A percentile compares a stretch with the other conserved stretches of the same genome.
These are phyloP conservation scores for Triplophysa dalaica DNA, from an alignment of 2,113 vertebrate species.

Conservation along the genomic window DNA sequence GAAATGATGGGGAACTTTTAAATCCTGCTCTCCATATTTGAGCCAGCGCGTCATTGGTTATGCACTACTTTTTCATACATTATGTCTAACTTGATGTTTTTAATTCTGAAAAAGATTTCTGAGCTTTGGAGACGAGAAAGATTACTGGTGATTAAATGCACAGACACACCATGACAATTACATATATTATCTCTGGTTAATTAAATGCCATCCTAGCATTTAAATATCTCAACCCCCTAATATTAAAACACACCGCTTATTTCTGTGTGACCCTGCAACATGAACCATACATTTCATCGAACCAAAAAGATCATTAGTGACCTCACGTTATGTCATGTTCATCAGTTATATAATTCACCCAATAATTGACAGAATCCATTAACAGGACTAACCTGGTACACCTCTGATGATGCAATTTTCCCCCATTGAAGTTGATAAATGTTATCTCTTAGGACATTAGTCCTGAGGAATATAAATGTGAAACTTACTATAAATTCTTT, in stretches of 20 bases:
- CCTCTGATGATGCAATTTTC: background rate
- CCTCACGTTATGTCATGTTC: slow-evolving; percentile 26
- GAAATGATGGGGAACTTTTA: too few relatives aligned
- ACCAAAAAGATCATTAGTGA: slow-evolving; percentile 28
- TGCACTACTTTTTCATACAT: too few relatives aligned
- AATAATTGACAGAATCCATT: slow-evolving; percentile 19
- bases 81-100: background rate
- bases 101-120: background rate
- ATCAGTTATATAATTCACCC: background rate
- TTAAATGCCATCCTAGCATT: background rate
- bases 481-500: background rate
- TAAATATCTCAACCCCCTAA: background rate
- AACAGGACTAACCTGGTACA: slow-evolving; percentile 5
- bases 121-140: background rate
- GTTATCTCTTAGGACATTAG: slow-evolving; percentile 9
- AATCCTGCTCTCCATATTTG: too few relatives aligned
- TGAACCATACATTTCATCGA: background rate
- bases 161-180: background rate
- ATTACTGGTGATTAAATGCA: background rate
- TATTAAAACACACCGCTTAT: background rate
- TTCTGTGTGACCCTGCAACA: background rate
- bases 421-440: slow-evolving; percentile 2
- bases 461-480: background rate
- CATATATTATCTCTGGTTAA: background rate
- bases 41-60: too few relatives aligned